Evolutionary conservation across 2,113 vertebrate genomes (phyloP), one percentile per base, ranked within the genome.

Genomic region (Coptodon rendalli): DNA sequence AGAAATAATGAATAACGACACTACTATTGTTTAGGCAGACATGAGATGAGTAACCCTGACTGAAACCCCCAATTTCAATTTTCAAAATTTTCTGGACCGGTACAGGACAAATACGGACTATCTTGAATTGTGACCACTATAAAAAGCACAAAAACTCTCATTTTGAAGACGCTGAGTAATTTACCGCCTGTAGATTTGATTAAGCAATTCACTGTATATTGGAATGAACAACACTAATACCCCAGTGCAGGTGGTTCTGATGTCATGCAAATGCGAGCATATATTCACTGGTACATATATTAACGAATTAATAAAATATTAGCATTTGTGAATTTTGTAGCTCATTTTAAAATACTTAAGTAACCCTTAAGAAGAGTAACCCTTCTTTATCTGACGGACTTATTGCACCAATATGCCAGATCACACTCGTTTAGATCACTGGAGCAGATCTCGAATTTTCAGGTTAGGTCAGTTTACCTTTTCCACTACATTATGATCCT

Each of bases 221-320:
- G 61, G 61, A 66, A 66, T 66, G 34, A 66, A n/a, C 61, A 66
- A 38, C 61, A 66, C 10, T 66, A 36, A 38, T n/a, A 66, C 61
- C 0, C 10, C 34, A 22, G 0, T 68, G 34, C 61, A 68, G 10
- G 61, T 66, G 34, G 61, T 68, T 38, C 34, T 68, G 34, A 38
- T 68, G 19, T 12, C 34, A 22, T n/a, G 61, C 34, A 68, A 68
- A 38, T 68, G 2, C 13, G 0, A 66, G 10, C 61, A 66, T 38
- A 38, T 38, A 66, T 38, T 66, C 0, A 66, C 61, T 19, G 31
- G 17, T 63, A 63, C 17, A 36, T 36, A 66, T 66, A 36, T 63
- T 36, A 36, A 63, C 31, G 0, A 36, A 63, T 63, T 1, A 63
- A 36, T 66, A 66, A 66, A 36, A 66, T 66, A 36, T 66, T 66